A percentile compares a stretch with the other conserved stretches of the same genome.
These are phyloP conservation scores for Ricordea florida DNA, from an alignment of 92 coral and sea anemone species.

Conservation along the genomic window DNA sequence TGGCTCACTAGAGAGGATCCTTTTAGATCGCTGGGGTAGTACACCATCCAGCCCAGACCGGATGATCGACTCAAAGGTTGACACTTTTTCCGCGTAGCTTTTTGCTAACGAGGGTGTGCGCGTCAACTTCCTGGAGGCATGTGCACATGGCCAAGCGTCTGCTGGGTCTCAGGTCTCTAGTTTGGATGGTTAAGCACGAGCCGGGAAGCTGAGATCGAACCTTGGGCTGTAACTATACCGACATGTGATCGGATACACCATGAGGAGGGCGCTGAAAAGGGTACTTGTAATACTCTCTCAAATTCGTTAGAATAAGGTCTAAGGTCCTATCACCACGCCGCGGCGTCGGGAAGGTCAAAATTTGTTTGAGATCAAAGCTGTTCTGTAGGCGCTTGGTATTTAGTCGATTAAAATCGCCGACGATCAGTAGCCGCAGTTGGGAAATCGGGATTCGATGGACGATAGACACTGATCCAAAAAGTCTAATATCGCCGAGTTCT, in stretches of 20 bases:
- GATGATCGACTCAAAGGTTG: slow-evolving; percentile 40
- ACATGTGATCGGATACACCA: slow-evolving; percentile 57
- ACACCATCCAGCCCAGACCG: slow-evolving; percentile 43
- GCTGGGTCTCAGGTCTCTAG: slow-evolving; percentile 46
- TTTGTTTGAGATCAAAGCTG: slow-evolving; percentile 53
- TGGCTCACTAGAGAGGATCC: too few species aligned
- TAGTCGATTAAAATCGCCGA: slow-evolving; percentile 56
- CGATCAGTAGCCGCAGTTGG: slow-evolving; percentile 45
- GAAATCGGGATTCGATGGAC: slow-evolving; percentile 46
- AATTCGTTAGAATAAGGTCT: slow-evolving; percentile 39
- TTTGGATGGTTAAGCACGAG: slow-evolving; percentile 9
- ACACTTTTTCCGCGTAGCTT: slow-evolving; percentile 58
- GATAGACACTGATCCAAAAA: slow-evolving; percentile 44
- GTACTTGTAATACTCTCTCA: slow-evolving; percentile 27
- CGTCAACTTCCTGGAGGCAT: slow-evolving; percentile 6
- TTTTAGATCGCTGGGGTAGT: too few species aligned
- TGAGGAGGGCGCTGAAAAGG: slow-evolving; percentile 52
- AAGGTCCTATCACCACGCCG: slow-evolving; percentile 27
- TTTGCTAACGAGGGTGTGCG: slow-evolving; percentile 33
- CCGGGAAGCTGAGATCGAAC: slow-evolving; percentile 17
- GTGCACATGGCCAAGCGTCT: slow-evolving; percentile 38
- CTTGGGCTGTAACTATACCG: slow-evolving; percentile 35
- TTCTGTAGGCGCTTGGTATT: slow-evolving; percentile 42
- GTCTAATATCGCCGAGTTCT: slow-evolving; percentile 35
- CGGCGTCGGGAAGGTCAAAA: slow-evolving; percentile 48